Conservation (phyloP, 2,797 vertebrate species). For the Phoxinus dragarum region DNA sequence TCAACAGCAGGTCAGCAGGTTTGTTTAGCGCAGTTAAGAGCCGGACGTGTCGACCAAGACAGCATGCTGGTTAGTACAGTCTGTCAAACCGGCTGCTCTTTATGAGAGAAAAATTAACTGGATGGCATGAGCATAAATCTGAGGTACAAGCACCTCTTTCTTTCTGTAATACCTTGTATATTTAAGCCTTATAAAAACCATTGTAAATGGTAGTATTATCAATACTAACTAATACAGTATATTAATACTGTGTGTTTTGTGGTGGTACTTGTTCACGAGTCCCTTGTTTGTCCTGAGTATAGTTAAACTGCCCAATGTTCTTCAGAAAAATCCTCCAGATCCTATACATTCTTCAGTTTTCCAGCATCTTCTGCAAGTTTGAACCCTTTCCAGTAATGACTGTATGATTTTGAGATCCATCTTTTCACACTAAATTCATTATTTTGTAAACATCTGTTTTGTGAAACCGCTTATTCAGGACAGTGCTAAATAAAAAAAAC, state of each 20-base stretch:
- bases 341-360: not conserved
- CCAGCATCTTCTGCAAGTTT: not conserved
- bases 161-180: not conserved
- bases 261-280: not conserved
- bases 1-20: slow-evolving; percentile 13
- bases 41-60: not conserved
- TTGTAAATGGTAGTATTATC: not conserved
- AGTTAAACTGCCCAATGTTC: not conserved
- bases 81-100: not conserved
- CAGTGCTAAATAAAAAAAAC: not conserved
- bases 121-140: not conserved
- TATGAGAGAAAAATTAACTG: not conserved
- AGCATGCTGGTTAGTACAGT: not conserved
- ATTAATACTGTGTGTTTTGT: not conserved
- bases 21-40: not conserved
- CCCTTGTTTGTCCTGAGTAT: not conserved
- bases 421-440: not conserved
- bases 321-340: not conserved
- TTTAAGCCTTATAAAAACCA: not conserved
- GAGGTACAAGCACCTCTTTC: not conserved
- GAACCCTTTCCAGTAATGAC: not conserved
- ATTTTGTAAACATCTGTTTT: not conserved
- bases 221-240: too few species aligned
- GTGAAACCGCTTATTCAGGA: not conserved
- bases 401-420: not conserved